A percentile compares a stretch with the other conserved stretches of the same genome.
These are phyloP conservation scores for Heliconius himera DNA, from an alignment of 1,140 invertebrate genomes.

Conservation along the genomic window DNA sequence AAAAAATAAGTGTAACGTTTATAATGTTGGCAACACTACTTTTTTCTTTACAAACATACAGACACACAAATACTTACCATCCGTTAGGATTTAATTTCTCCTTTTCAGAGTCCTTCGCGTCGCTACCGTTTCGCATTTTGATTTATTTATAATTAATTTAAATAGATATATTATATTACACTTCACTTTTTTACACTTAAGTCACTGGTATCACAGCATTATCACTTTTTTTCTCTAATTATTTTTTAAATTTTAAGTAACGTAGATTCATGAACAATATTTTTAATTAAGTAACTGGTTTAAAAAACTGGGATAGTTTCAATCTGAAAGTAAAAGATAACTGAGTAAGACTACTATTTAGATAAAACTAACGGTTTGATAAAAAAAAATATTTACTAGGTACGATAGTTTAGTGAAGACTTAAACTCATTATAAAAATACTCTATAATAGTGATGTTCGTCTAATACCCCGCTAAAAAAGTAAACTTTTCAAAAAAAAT, in stretches of 20 bases:
- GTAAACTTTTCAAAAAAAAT: not conserved
- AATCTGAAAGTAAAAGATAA: conserved; percentile 16
- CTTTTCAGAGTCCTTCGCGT: conserved; percentile 58
- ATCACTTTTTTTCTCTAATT: conserved; percentile 8
- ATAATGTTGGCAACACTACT: not conserved
- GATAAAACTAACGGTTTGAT: not conserved
- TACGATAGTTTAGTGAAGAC: not conserved
- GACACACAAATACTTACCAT: conserved; percentile 53
- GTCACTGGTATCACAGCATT: conserved; percentile 30
- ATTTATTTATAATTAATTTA: conserved; percentile 1
- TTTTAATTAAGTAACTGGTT: conserved; percentile 14
- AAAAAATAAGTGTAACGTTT: not conserved
- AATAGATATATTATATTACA: conserved; percentile 3
- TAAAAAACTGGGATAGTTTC: conserved; percentile 10
- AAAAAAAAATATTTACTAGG: not conserved
- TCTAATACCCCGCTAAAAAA: not conserved
- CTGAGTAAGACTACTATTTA: conserved; percentile 1
- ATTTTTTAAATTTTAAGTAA: not conserved
- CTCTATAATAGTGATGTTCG: not conserved
- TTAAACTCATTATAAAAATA: not conserved
- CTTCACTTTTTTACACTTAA: conserved; percentile 24
- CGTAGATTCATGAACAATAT: not conserved
- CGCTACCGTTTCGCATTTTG: conserved; percentile 52
- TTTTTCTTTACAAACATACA: not conserved
- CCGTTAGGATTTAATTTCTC: conserved; percentile 65